Evolutionary conservation across 1,140 invertebrate species (phyloP).

Genomic region (Rhagoletis zephyria): DNA sequence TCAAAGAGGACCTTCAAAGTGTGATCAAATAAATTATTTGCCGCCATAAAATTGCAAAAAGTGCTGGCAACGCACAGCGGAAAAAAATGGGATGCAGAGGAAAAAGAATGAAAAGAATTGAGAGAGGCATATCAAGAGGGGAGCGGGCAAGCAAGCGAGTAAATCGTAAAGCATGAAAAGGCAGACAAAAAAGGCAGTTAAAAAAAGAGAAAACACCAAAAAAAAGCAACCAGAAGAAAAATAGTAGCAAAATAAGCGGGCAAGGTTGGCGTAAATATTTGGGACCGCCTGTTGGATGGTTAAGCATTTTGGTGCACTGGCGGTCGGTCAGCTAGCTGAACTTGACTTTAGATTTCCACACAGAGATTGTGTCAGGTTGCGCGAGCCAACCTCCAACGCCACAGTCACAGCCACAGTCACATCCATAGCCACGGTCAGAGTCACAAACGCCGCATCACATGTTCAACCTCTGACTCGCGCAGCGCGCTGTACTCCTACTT

Average conservation of each 20-base stretch:
- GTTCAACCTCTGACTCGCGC: not conserved
- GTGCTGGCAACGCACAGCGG: not conserved
- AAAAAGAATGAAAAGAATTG: not conserved
- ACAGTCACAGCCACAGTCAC: not conserved
- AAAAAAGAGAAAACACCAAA: not conserved
- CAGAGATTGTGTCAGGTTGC: conserved; percentile 33
- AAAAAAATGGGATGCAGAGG: not conserved
- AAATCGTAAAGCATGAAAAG: not conserved
- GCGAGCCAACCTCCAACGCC: not conserved
- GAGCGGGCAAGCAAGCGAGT: not conserved
- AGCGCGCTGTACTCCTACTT: not conserved
- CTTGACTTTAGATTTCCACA: conserved; percentile 33
- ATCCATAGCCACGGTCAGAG: not conserved
- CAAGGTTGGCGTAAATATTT: not conserved
- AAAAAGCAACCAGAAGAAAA: not conserved
- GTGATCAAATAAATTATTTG: conserved; percentile 45
- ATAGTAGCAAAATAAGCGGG: not conserved
- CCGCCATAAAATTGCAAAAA: not conserved
- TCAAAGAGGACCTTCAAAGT: conserved; percentile 14
- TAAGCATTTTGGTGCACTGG: not conserved
- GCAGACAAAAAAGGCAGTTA: not conserved
- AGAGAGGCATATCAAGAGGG: not conserved
- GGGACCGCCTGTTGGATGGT: too few species aligned
- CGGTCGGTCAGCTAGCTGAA: not conserved
- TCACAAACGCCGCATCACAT: not conserved